Evolutionary conservation across 2,888 invertebrate species (phyloP).

Genomic region (Conomelus anceps): DNA sequence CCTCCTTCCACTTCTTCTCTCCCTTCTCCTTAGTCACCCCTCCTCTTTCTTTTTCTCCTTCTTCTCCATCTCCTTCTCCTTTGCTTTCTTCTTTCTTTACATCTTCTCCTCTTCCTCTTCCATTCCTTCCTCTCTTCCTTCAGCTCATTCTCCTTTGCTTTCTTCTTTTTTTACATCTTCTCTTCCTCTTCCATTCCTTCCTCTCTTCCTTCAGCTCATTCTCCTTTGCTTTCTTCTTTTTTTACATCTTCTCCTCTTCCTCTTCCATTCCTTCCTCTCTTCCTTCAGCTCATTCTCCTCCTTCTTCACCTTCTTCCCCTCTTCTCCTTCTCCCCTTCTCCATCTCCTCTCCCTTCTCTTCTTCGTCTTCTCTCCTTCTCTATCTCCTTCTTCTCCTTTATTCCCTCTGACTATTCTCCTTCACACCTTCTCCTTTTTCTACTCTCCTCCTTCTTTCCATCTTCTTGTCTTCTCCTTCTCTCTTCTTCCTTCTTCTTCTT

Average conservation of each 20-base stretch:
- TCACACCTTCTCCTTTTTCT: background rate
- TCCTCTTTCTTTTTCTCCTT: constrained; percentile 5
- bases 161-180: too few species aligned
- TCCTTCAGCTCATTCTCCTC: background rate
- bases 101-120: too few species aligned
- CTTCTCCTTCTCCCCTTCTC: background rate
- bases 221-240: too few species aligned
- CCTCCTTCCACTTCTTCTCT: too few species aligned
- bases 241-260: background rate
- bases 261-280: background rate
- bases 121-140: too few species aligned
- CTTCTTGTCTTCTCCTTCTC: background rate
- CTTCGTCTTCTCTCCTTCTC: background rate
- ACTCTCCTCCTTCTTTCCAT: background rate
- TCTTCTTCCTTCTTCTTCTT: background rate
- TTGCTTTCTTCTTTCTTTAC: background rate
- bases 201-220: background rate
- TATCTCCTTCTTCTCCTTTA: background rate
- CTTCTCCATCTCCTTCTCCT: too few species aligned
- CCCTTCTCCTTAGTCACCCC: too few species aligned
- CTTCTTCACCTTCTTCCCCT: background rate
- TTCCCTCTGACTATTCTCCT: background rate
- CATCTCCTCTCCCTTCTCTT: background rate
- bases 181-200: background rate
- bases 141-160: background rate